Conservation (phyloP, 2,888 invertebrate genomes). For the Meiosimyza platycephala region DNA sequence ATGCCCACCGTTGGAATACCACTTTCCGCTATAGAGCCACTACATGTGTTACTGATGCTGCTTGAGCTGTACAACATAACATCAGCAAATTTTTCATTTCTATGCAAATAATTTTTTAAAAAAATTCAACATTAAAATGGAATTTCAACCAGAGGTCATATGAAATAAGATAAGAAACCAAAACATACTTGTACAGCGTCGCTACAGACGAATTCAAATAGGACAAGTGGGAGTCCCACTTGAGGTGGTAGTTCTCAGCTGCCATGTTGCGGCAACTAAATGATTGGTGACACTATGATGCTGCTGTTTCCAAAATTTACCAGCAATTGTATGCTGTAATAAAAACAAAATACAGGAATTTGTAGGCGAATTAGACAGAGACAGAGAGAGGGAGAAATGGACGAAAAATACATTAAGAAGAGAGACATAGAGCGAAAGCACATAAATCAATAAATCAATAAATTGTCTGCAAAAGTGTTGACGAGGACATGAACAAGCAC, state of each 20-base stretch:
- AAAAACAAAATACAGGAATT: constrained; percentile 6
- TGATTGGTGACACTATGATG: background rate
- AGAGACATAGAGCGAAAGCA: constrained; percentile 20
- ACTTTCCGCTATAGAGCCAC: constrained; percentile 66
- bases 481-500: constrained; percentile 30
- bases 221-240: constrained; percentile 88
- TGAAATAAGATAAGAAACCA: background rate
- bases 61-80: constrained; percentile 78
- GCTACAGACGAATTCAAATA: constrained; percentile 86
- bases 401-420: background rate
- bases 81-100: constrained; percentile 85
- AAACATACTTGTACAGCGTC: constrained; percentile 70
- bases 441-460: constrained; percentile 49
- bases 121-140: background rate
- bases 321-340: background rate
- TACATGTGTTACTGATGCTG: constrained; percentile 67
- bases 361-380: background rate
- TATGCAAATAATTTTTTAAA: constrained; percentile 53
- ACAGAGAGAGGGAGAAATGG: no score
- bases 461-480: constrained; percentile 39
- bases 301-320: background rate
- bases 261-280: constrained; percentile 52
- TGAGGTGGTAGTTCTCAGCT: constrained; percentile 86
- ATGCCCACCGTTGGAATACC: constrained; percentile 76
- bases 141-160: background rate